Conservation (phyloP, 92 coral and sea anemone species). For the Porites divaricata region DNA sequence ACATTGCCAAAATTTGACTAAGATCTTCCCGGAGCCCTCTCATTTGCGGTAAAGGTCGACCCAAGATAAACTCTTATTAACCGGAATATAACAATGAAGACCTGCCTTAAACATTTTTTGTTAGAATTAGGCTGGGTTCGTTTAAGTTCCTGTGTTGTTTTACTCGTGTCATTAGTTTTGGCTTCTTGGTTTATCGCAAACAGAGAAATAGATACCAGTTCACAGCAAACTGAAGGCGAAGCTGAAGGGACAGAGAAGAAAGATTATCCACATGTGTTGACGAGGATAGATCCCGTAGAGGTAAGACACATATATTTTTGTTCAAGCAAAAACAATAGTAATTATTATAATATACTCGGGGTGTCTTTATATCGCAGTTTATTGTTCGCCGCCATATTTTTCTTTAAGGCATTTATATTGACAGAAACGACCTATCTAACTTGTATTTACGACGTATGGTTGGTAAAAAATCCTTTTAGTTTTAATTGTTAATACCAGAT, state of each 20-base stretch:
- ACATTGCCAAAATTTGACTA: not conserved
- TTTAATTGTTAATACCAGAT: too few species aligned
- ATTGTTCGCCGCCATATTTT: too few species aligned
- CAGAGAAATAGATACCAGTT: not conserved
- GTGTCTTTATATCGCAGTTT: too few species aligned
- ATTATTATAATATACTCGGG: too few species aligned
- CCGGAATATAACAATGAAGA: not conserved
- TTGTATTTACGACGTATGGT: too few species aligned
- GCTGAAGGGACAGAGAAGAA: not conserved
- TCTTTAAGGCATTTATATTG: too few species aligned
- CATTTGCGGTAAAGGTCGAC: not conserved
- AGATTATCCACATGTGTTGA: not conserved
- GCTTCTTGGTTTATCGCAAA: slow-evolving; percentile 28
- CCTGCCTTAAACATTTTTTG: not conserved
- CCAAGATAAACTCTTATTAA: not conserved
- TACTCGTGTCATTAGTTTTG: slow-evolving; percentile 16
- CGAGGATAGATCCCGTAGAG: slow-evolving; percentile 62
- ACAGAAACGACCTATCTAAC: too few species aligned
- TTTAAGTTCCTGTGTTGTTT: not conserved
- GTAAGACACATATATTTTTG: slow-evolving; percentile 9
- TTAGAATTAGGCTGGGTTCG: not conserved
- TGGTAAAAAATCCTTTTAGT: too few species aligned
- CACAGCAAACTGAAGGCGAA: not conserved
- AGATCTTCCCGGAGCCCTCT: not conserved
- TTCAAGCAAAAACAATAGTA: too few species aligned